Base-by-base conservation (phyloP, 2,113 vertebrate genomes). In the Menidia beryllina region DNA sequence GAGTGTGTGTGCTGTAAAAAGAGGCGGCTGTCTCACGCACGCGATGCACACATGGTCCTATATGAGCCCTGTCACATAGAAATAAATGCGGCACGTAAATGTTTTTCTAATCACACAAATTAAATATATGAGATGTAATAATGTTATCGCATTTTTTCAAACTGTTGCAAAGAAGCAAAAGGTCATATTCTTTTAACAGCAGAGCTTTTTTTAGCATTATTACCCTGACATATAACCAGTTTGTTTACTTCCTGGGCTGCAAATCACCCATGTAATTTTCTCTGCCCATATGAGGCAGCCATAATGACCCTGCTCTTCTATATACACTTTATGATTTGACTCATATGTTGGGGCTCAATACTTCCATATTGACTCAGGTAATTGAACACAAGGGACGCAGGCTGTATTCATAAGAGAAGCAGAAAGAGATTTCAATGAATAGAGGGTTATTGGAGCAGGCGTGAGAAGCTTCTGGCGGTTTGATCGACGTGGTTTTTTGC, bases 251-350 rank as follows among this genome's bases (percentile, higher is more conserved):
- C 85, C 90, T 87, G 81, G 71, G 26, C 82, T 74, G 80, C 73
- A 79, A 86, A 82, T 85, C 75, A 85, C 81, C 49, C 59, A 70
- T 85, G 82, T 88, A 81, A 89, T 89, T 84, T 85, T 71, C 88
- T 64, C 76, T 45, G 68, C 60, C 67, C 77, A 73, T 61, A 65
- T 53, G 88, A 81, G 75, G 49, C 64, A 61, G 57, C 54, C 75
- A 69, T 75, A 85, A 82, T 64, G 64, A 77, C 74, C 70, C 56
- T 77, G 75, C 49, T 66, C 85, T 86, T 82, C 70, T 81, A 85
- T 89, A 77, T 85, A 91, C 88, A 88, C 84, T 89, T 90, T 86
- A 90, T 86, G 83, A 87, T 84, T 87, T 89, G 78, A 86, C 89
- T 89, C 82, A 69, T 81, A 88, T 83, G 87, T 65, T 70, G 76